phyloP scores from a whole-genome alignment of 1,140 invertebrate genomes.

The Chrysomallon squamiferum region DNA sequence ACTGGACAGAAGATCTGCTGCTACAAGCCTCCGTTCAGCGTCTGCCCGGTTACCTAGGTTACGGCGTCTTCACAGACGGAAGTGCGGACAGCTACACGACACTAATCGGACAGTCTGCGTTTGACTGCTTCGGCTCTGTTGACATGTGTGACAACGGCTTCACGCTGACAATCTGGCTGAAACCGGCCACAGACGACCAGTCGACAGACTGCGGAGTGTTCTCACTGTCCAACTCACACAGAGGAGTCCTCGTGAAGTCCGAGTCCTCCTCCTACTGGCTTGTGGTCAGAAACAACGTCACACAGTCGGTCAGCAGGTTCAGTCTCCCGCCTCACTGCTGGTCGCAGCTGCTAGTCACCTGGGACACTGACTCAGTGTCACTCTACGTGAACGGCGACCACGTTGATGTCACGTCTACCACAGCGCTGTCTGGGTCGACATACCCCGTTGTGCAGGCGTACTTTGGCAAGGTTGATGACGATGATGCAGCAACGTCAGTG shows the following conservation, averaged over 20 bases:
- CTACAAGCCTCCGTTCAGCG: background rate
- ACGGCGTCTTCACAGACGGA: conserved; percentile 3
- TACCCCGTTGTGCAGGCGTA: conserved; percentile 2
- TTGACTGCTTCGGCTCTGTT: conserved; percentile 20
- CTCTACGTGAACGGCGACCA: conserved; percentile 10
- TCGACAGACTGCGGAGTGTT: background rate
- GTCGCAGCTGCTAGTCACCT: conserved; percentile 15
- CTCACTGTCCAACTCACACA: background rate
- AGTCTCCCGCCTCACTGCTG: conserved; percentile 4
- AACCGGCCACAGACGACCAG: background rate
- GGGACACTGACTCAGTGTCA: conserved; percentile 6
- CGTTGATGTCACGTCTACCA: background rate
- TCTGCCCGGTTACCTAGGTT: conserved; percentile 12
- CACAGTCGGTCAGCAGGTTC: conserved; percentile 8
- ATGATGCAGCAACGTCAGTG: background rate
- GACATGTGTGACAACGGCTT: conserved; percentile 16
- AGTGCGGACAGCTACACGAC: background rate
- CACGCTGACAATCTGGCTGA: conserved; percentile 15
- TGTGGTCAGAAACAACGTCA: conserved; percentile 5
- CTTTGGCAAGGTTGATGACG: background rate
- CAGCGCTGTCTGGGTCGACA: background rate
- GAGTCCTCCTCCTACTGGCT: conserved; percentile 5
- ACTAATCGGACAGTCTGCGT: conserved; percentile 11
- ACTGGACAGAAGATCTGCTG: background rate
- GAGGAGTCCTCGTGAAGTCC: conserved; percentile 11